Percentiles rank a stretch among this genome's conserved stretches.
Conservation (phyloP, 1,140 invertebrate species). For the Sogatella furcifera region DNA sequence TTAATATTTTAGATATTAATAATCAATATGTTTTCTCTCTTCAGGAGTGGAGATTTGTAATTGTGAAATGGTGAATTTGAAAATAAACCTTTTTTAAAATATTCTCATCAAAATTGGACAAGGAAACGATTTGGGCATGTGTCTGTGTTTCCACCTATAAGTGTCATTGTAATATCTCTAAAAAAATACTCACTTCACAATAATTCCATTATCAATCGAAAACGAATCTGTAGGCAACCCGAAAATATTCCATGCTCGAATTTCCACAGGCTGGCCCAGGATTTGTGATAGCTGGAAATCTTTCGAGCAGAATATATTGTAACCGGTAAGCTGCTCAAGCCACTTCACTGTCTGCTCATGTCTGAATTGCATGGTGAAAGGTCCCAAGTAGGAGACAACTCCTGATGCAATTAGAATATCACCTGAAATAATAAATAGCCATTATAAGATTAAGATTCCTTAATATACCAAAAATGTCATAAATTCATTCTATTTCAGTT, state of each 20-base stretch:
- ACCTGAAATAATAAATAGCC: conserved; percentile 40
- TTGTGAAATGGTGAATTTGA: too few species aligned
- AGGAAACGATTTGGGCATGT: too few species aligned
- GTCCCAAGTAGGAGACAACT: conserved; percentile 82
- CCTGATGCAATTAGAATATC: conserved; percentile 81
- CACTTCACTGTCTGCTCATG: conserved; percentile 58
- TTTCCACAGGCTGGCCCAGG: conserved; percentile 77
- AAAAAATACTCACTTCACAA: conserved; percentile 50
- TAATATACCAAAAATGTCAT: too few species aligned
- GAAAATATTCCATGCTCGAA: conserved; percentile 83
- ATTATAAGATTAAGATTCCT: too few species aligned
- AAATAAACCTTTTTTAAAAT: too few species aligned
- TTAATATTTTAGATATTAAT: too few species aligned
- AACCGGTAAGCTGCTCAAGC: conserved; percentile 50
- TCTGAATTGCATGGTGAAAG: conserved; percentile 73
- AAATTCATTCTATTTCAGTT: too few species aligned
- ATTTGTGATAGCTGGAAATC: conserved; percentile 63
- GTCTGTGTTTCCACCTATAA: too few species aligned
- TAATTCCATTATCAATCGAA: conserved; percentile 87
- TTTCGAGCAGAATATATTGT: conserved; percentile 60
- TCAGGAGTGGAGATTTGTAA: too few species aligned
- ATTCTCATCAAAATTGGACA: too few species aligned
- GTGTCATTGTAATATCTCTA: too few species aligned
- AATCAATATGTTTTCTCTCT: too few species aligned
- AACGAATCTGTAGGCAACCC: conserved; percentile 81